A percentile compares a stretch with the other conserved stretches of the same genome.
These are phyloP conservation scores for Hirtodrosophila cameraria DNA, from an alignment of 2,888 invertebrate genomes.

Conservation along the genomic window DNA sequence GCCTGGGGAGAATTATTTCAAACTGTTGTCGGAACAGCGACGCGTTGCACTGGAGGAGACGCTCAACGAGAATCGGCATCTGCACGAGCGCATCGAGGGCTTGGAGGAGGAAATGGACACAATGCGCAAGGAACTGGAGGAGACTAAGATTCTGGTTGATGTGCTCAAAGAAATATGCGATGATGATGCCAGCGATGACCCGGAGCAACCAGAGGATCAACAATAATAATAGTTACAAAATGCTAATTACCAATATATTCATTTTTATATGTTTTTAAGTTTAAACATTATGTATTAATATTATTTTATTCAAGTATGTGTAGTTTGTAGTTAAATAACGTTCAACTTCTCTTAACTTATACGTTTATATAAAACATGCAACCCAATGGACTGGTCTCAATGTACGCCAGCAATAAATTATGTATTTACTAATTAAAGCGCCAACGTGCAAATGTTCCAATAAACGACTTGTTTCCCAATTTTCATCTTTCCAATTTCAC, in stretches of 20 bases:
- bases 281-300: slow-evolving; percentile 33
- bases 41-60: slow-evolving; percentile 89
- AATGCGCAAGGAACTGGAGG: slow-evolving; percentile 89
- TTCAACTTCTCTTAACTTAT: slow-evolving; percentile 38
- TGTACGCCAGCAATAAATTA: slow-evolving; percentile 54
- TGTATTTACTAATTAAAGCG: slow-evolving; percentile 49
- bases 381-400: slow-evolving; percentile 55
- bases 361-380: slow-evolving; percentile 21
- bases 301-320: slow-evolving; percentile 48
- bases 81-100: slow-evolving; percentile 85
- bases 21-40: slow-evolving; percentile 90
- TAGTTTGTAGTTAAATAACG: slow-evolving; percentile 50
- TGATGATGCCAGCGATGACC: slow-evolving; percentile 85
- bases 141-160: slow-evolving; percentile 90
- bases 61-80: slow-evolving; percentile 88
- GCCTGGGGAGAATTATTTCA: slow-evolving; percentile 91
- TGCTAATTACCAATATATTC: slow-evolving; percentile 33
- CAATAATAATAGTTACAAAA: slow-evolving; percentile 18
- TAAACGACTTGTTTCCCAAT: slow-evolving; percentile 49
- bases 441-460: slow-evolving; percentile 34
- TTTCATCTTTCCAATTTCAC: background rate
- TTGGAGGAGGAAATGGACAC: slow-evolving; percentile 87
- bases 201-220: slow-evolving; percentile 22
- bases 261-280: slow-evolving; percentile 41
- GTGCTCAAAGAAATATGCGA: slow-evolving; percentile 89